phyloP scores from a whole-genome alignment of 2,113 vertebrate species.

The Synodontis membranacea region DNA sequence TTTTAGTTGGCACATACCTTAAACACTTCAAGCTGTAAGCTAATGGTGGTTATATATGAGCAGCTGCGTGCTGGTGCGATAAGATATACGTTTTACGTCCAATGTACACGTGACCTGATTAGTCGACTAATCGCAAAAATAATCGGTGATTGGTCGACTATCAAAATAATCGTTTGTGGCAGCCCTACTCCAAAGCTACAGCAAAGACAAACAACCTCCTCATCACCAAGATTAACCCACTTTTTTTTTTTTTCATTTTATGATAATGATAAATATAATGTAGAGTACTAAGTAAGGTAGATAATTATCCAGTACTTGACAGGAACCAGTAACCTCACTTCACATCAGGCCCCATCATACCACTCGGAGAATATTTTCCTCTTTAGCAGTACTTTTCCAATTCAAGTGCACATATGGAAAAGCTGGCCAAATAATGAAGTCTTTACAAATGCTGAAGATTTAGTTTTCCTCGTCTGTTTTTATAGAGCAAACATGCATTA shows the following conservation, averaged over 20 bases:
- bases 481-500: background rate
- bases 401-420: background rate
- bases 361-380: background rate
- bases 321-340: background rate
- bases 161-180: no score
- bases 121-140: no score
- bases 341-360: background rate
- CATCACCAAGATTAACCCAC: no score
- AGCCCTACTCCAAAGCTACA: no score
- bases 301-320: background rate
- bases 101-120: no score
- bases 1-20: no score
- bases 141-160: no score
- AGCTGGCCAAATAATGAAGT: no score
- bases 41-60: no score
- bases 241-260: background rate
- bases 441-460: background rate
- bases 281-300: background rate
- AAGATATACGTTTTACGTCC: no score
- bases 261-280: background rate
- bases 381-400: background rate
- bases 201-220: background rate
- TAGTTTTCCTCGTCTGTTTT: background rate
- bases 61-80: no score
- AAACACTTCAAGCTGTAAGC: no score